Evolutionary conservation across 1,140 invertebrate species (phyloP).

Genomic region (Drosophila oshimai): DNA sequence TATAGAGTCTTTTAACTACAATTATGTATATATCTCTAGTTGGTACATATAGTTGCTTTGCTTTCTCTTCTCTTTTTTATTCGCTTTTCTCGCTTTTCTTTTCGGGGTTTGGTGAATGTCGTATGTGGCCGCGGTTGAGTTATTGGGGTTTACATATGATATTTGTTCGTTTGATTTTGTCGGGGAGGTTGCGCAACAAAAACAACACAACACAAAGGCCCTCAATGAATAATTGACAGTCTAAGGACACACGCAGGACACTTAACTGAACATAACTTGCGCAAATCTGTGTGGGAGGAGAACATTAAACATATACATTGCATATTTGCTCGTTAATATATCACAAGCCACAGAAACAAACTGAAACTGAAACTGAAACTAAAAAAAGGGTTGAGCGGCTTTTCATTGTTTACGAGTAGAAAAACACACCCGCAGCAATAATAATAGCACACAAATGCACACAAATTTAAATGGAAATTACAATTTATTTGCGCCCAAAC

Average conservation of each 20-base stretch:
- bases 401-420: conserved; percentile 3
- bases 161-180: conserved; percentile 26
- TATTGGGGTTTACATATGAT: conserved; percentile 35
- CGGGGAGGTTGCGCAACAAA: conserved; percentile 58
- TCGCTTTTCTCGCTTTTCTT: conserved; percentile 16
- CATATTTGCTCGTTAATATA: conserved; percentile 55
- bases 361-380: conserved; percentile 34
- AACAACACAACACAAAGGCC: conserved; percentile 72
- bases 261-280: conserved; percentile 82
- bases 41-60: conserved; percentile 4
- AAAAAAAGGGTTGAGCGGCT: background rate
- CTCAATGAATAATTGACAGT: conserved; percentile 81
- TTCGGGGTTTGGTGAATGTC: conserved; percentile 80
- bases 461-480: conserved; percentile 44
- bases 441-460: conserved; percentile 1
- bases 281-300: conserved; percentile 68
- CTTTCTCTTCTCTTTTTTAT: conserved; percentile 28
- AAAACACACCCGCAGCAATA: background rate
- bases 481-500: conserved; percentile 37
- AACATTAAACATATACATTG: conserved; percentile 54
- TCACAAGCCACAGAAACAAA: conserved; percentile 38
- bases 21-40: conserved; percentile 2
- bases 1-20: conserved; percentile 19
- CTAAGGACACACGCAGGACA: conserved; percentile 73
- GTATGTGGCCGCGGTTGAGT: conserved; percentile 68